These are phyloP conservation scores for Nyctibius bracteatus DNA, from an alignment of 2,113 vertebrate species.

Conservation along the genomic window DNA sequence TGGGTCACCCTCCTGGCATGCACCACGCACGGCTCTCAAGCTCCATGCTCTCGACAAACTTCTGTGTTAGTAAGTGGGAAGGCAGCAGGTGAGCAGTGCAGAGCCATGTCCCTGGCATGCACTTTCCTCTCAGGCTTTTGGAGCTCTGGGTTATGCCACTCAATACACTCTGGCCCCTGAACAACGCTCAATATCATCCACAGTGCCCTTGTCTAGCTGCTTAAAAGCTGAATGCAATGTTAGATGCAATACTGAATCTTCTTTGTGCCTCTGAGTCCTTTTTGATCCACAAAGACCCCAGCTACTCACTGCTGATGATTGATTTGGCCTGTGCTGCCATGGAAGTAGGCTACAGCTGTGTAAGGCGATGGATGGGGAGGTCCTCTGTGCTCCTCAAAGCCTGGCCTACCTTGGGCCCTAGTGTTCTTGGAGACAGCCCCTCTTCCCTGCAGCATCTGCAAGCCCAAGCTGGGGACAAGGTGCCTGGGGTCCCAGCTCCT, in stretches of 20 bases:
- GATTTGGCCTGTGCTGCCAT: not conserved
- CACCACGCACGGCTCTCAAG: not conserved
- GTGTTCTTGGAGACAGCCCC: not conserved
- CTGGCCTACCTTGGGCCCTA: fast-evolving
- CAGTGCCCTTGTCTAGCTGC: not conserved
- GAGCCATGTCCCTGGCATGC: fast-evolving
- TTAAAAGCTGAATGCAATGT: not conserved
- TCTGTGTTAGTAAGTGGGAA: not conserved
- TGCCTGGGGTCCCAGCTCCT: fast-evolving
- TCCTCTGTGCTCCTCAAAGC: not conserved
- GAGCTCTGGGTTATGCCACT: not conserved
- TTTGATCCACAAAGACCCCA: not conserved
- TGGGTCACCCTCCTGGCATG: not conserved
- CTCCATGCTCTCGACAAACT: not conserved
- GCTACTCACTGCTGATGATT: not conserved
- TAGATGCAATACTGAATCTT: not conserved
- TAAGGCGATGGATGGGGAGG: not conserved
- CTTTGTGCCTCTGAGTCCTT: not conserved
- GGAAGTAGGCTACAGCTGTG: not conserved
- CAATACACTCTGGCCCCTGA: fast-evolving
- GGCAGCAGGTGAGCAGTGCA: not conserved
- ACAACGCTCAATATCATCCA: fast-evolving
- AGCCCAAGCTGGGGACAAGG: not conserved
- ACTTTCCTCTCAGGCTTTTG: not conserved
- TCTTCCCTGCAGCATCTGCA: not conserved